phyloP scores from a whole-genome alignment of 2,888 invertebrate species.

The Drosophila bunnanda region DNA sequence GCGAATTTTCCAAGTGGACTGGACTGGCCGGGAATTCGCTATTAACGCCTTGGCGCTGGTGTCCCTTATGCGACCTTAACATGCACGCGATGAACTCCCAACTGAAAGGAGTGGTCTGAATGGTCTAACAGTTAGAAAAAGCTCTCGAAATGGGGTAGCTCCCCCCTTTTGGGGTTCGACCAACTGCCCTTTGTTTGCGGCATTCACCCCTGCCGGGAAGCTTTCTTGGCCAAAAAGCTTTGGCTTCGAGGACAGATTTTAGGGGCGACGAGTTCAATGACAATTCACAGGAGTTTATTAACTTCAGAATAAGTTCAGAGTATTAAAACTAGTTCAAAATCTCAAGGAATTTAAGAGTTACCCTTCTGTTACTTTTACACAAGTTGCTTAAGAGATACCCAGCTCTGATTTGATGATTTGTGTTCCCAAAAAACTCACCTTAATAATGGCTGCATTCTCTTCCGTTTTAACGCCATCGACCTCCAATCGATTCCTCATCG shows the following conservation, averaged over 20 bases:
- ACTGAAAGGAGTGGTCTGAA: constrained; percentile 72
- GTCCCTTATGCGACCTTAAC: constrained; percentile 66
- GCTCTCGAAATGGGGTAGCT: constrained; percentile 24
- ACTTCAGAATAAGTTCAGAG: too few species aligned
- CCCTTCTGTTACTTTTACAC: neutral
- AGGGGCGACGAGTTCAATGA: constrained; percentile 33
- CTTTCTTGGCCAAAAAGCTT: constrained; percentile 10
- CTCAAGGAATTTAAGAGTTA: neutral
- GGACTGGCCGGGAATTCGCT: constrained; percentile 12
- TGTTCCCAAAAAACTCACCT: constrained; percentile 86
- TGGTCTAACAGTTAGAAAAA: constrained; percentile 50
- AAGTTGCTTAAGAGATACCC: too few species aligned
- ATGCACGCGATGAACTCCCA: constrained; percentile 65
- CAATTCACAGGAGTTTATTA: constrained; percentile 42
- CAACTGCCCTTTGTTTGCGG: constrained; percentile 12
- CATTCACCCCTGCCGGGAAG: constrained; percentile 7
- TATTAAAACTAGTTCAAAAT: neutral
- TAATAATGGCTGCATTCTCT: constrained; percentile 92
- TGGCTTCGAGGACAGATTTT: constrained; percentile 10
- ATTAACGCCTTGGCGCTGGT: constrained; percentile 53
- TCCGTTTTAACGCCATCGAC: constrained; percentile 94
- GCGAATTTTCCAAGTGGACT: constrained; percentile 35
- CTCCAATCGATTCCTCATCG: constrained; percentile 91
- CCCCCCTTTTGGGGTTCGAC: neutral
- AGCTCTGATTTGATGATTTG: too few species aligned